These are phyloP conservation scores for Sinodicranocentrus sp. DNA, from an alignment of 2,888 invertebrate genomes.

Conservation along the genomic window DNA sequence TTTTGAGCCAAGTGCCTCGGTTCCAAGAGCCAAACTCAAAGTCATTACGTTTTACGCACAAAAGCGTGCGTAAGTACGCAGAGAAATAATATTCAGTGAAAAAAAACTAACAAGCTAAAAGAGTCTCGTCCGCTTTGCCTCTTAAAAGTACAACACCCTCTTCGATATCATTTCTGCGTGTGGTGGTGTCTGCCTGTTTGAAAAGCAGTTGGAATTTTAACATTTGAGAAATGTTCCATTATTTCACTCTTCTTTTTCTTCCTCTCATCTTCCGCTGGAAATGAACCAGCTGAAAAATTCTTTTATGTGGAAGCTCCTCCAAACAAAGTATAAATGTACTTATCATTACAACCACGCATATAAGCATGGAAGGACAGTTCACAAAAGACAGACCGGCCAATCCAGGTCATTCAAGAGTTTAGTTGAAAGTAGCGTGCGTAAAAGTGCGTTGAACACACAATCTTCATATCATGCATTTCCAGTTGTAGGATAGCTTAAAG, in stretches of 20 bases:
- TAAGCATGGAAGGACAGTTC: conserved; percentile 7
- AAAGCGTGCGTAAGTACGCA: conserved; percentile 27
- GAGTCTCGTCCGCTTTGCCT: background rate
- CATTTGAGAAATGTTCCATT: background rate
- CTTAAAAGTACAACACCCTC: background rate
- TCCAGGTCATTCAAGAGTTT: conserved; percentile 42
- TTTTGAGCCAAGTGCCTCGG: conserved; percentile 48
- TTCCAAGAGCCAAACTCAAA: conserved; percentile 49
- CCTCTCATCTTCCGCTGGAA: conserved; percentile 13
- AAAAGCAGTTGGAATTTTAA: background rate
- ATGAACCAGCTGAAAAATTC: conserved; percentile 48
- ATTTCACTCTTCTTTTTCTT: too few species aligned
- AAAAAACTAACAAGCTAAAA: background rate
- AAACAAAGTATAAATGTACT: conserved; percentile 26
- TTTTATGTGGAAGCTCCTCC: conserved; percentile 35
- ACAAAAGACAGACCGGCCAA: background rate
- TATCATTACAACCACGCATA: conserved; percentile 49
- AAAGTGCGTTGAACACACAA: conserved; percentile 13
- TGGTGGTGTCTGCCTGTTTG: too few species aligned
- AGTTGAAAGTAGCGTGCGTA: background rate
- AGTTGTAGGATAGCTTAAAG: background rate
- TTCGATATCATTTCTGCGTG: too few species aligned
- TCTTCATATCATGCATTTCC: background rate
- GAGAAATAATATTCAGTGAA: conserved; percentile 15
- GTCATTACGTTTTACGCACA: conserved; percentile 58